Evolutionary conservation across 1,140 invertebrate species (phyloP).

Genomic region (Maconellicoccus hirsutus): DNA sequence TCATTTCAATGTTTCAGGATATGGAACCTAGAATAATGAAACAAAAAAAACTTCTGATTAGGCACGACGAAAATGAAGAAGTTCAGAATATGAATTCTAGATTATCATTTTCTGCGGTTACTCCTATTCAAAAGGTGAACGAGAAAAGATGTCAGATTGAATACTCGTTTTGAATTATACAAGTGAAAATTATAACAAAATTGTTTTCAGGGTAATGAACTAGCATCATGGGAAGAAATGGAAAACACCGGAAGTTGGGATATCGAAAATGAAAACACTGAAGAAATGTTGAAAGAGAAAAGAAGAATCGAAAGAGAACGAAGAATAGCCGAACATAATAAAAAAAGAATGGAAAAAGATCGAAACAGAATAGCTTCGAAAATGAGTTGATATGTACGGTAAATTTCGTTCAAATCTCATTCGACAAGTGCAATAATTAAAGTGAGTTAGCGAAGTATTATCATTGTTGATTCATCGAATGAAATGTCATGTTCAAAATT

Average conservation of each 20-base stretch:
- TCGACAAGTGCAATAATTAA: too few species aligned
- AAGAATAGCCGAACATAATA: background rate
- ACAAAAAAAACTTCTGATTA: background rate
- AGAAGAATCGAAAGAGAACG: background rate
- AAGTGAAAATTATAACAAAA: too few species aligned
- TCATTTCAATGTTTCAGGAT: constrained; percentile 14
- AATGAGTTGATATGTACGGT: constrained; percentile 3
- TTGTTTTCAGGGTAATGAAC: background rate
- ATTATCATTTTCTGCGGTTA: background rate
- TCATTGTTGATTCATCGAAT: too few species aligned
- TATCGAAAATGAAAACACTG: background rate
- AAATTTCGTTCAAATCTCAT: too few species aligned
- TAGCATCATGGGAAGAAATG: constrained; percentile 4
- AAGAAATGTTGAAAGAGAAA: constrained; percentile 7
- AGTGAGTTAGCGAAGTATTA: too few species aligned
- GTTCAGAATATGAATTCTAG: background rate
- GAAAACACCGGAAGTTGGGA: constrained; percentile 6
- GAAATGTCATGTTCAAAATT: too few species aligned
- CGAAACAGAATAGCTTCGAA: background rate
- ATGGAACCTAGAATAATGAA: constrained; percentile 11
- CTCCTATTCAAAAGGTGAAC: background rate
- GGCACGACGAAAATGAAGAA: background rate
- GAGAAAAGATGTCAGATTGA: too few species aligned
- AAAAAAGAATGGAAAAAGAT: constrained; percentile 17
- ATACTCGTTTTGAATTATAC: too few species aligned